A percentile compares a stretch with the other conserved stretches of the same genome.
Conservation (phyloP, 2,797 vertebrate species). For the Enteromius argenteus region DNA sequence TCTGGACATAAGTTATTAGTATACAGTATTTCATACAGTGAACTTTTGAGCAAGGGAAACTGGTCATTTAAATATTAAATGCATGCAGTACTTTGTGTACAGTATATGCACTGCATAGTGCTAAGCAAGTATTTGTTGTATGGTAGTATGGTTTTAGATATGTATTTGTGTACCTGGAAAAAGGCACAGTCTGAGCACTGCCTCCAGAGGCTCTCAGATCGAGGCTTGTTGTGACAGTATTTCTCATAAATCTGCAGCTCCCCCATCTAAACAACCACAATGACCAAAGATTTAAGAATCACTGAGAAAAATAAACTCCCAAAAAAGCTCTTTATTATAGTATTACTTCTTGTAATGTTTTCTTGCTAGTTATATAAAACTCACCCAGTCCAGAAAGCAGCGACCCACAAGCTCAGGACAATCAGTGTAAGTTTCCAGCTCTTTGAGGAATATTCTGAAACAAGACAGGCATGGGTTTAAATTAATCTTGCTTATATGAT, state of each 20-base stretch:
- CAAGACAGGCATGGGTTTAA: background rate
- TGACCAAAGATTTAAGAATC: background rate
- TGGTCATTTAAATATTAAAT: background rate
- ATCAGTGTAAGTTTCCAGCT: conserved; percentile 90
- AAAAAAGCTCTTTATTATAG: background rate
- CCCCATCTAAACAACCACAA: conserved; percentile 84
- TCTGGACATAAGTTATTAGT: too few relatives aligned
- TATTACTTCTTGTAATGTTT: background rate
- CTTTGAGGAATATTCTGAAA: conserved; percentile 91
- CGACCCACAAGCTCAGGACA: conserved; percentile 93
- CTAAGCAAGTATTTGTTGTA: background rate
- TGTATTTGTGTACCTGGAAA: conserved; percentile 85
- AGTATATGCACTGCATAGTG: background rate
- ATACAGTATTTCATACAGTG: background rate
- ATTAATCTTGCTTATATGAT: background rate
- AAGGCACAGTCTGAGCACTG: conserved; percentile 95
- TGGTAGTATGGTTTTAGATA: background rate
- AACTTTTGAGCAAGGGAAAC: background rate
- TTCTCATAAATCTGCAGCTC: conserved; percentile 98
- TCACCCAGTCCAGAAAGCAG: conserved; percentile 94
- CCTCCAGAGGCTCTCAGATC: conserved; percentile 97
- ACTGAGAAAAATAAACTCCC: background rate
- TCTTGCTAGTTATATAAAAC: conserved; percentile 55
- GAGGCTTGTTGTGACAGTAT: conserved; percentile 99
- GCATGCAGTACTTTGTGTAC: background rate